A percentile compares a stretch with the other conserved stretches of the same genome.
Conservation (phyloP, 2,113 vertebrate genomes). For the Desmodus rotundus region DNA sequence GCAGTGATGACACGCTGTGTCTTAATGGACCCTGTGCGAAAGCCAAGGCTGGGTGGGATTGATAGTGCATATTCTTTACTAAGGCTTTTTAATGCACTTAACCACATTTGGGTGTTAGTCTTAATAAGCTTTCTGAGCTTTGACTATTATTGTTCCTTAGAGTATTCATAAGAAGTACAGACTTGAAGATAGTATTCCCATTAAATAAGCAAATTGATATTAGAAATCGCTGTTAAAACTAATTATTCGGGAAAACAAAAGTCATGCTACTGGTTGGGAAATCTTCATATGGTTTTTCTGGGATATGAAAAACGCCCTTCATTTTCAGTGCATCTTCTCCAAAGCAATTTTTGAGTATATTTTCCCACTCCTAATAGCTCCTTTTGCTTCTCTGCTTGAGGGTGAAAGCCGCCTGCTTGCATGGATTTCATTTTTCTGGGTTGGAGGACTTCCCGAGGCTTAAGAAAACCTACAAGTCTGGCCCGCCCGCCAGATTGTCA, state of each 20-base stretch:
- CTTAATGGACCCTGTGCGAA: slow-evolving; percentile 35
- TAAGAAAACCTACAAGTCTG: neutral
- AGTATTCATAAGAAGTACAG: slow-evolving; percentile 49
- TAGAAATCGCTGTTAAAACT: slow-evolving; percentile 57
- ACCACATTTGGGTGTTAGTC: slow-evolving; percentile 37
- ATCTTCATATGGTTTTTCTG: neutral
- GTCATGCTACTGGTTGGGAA: neutral
- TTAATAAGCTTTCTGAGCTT: slow-evolving; percentile 65
- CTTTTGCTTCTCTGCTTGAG: neutral
- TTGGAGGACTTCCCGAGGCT: neutral
- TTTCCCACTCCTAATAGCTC: neutral
- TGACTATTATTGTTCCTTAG: slow-evolving; percentile 56
- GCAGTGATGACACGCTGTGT: slow-evolving; percentile 27
- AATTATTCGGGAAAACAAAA: slow-evolving; percentile 13
- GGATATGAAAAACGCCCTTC: slow-evolving; percentile 12
- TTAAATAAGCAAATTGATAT: slow-evolving; percentile 48
- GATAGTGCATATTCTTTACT: slow-evolving; percentile 16
- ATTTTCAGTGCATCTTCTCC: neutral
- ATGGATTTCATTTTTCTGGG: neutral
- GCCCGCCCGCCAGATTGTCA: too few relatives aligned
- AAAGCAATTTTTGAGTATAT: neutral
- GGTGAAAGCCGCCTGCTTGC: neutral
- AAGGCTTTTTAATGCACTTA: slow-evolving; percentile 50
- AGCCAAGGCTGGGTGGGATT: slow-evolving; percentile 25
- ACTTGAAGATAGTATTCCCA: slow-evolving; percentile 51